Evolutionary conservation across 23 tunicate species (phyloP).

Genomic region (Styela plicata): DNA sequence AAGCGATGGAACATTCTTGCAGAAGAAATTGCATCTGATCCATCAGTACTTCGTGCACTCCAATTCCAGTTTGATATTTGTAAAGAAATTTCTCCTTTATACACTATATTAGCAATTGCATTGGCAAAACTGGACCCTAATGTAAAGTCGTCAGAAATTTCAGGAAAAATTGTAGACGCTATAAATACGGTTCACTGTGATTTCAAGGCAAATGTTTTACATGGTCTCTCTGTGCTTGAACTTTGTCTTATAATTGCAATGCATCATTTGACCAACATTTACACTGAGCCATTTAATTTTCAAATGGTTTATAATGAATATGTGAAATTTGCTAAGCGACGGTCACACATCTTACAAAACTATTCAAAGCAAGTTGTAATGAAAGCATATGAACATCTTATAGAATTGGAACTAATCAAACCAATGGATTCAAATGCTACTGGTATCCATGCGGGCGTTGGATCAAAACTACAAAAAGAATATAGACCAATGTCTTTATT

Average conservation of each 20-base stretch:
- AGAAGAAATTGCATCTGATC: conserved; percentile 23
- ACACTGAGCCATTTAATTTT: conserved; percentile 71
- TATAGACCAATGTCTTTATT: conserved; percentile 65
- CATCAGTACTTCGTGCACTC: conserved; percentile 45
- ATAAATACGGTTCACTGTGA: conserved; percentile 30
- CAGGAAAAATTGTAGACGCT: conserved; percentile 52
- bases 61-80: conserved; percentile 43
- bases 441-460: background rate
- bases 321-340: conserved; percentile 63
- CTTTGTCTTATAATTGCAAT: conserved; percentile 77
- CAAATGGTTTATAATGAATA: conserved; percentile 84
- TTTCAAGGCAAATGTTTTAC: conserved; percentile 53
- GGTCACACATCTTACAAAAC: conserved; percentile 62
- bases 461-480: conserved; percentile 52
- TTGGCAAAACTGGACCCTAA: conserved; percentile 26
- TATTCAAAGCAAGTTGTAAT: conserved; percentile 58
- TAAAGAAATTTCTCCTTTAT: conserved; percentile 42
- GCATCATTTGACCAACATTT: conserved; percentile 59
- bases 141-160: conserved; percentile 6
- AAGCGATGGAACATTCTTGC: conserved; percentile 41
- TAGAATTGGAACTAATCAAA: conserved; percentile 62
- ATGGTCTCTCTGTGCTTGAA: conserved; percentile 65
- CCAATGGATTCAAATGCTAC: conserved; percentile 27
- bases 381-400: conserved; percentile 71
- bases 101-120: conserved; percentile 27